Conservation (phyloP, 2,888 invertebrate species). For the Apocheima hispidaria region DNA sequence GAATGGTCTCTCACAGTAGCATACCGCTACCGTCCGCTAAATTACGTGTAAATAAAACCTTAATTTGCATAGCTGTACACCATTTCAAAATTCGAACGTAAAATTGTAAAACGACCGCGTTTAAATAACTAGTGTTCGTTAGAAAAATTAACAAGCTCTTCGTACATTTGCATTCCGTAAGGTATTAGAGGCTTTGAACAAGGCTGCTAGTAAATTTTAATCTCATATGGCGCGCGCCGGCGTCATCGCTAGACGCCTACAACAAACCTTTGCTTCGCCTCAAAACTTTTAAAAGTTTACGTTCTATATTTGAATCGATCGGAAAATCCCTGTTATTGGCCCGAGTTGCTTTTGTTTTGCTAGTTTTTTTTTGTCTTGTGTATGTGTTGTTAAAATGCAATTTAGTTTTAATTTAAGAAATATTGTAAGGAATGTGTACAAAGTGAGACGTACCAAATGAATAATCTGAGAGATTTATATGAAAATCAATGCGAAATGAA, state of each 20-base stretch:
- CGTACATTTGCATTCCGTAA: conserved; percentile 64
- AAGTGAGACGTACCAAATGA: conserved; percentile 42
- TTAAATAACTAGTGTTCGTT: conserved; percentile 55
- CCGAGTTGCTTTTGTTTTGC: conserved; percentile 19
- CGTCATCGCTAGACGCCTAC: conserved; percentile 75
- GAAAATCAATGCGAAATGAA: conserved; percentile 64
- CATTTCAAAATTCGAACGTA: conserved; percentile 50
- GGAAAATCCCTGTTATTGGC: conserved; percentile 1
- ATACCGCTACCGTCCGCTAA: conserved; percentile 56
- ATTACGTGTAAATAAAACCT: conserved; percentile 70
- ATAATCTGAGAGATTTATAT: conserved; percentile 39
- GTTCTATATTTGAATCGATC: conserved; percentile 26
- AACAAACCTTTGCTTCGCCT: conserved; percentile 62
- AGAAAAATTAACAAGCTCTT: conserved; percentile 55
- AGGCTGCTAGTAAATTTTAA: conserved; percentile 57
- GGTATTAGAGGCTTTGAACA: conserved; percentile 63
- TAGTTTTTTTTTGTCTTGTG: background rate
- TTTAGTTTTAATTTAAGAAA: background rate
- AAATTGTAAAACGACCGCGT: conserved; percentile 60
- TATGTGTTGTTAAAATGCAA: conserved; percentile 8
- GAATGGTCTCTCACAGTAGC: conserved; percentile 42
- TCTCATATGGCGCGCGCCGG: conserved; percentile 72
- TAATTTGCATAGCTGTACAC: conserved; percentile 66
- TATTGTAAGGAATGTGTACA: conserved; percentile 18
- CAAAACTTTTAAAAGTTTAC: conserved; percentile 41